Evolutionary conservation across 2,888 invertebrate genomes (phyloP), one percentile per base, ranked within the genome.

Genomic region (Pediacus dermestoides): DNA sequence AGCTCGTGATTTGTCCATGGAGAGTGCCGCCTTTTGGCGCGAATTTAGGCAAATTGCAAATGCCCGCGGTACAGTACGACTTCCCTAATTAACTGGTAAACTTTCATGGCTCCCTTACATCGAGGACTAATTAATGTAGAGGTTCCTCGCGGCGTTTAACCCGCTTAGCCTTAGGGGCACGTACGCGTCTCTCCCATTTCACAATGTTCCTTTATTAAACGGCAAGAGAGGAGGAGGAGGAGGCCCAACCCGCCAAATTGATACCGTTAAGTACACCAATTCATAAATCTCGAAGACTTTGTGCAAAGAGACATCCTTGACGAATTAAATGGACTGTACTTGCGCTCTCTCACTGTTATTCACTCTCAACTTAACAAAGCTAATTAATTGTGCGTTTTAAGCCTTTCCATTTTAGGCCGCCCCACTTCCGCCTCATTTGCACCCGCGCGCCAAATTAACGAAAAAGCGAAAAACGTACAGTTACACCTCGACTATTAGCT

Each of bases 1-100:
- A 9, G 23, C 9, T 23, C 3, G 23, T 14, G 28, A 34, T 34
- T 22, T 25, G 22, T 34, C 21, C 16, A 10, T 26, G 13, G 14
- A 26, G 22, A 26, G 26, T 23, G 13, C 16, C 21, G 22, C 30
- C 46, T 50, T 46, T 50, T 45, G 44, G 50, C 44, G 46, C 48
- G 57, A 58, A 61, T 60, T 61, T 55, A 57, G 56, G 56, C 60
- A 60, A 60, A 58, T 60, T 60, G 58, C 57, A 55, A 58, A 53
- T 58, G 61, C 56, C 56, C 55, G 55, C 58, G 57, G 59, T 58
- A 59, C 55, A 48, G 57, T 57, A 59, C 57, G 64, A 61, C 61
- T 64, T 60, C 62, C 64, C 68, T 69, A 70, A 70, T 70, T 70
- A 70, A 70, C 70, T 70, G 68, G 69, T 68, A 70, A 70, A 70